Evolutionary conservation across 2,888 invertebrate species (phyloP), one percentile per base, ranked within the genome.

Genomic region (Drosophila koepferae): DNA sequence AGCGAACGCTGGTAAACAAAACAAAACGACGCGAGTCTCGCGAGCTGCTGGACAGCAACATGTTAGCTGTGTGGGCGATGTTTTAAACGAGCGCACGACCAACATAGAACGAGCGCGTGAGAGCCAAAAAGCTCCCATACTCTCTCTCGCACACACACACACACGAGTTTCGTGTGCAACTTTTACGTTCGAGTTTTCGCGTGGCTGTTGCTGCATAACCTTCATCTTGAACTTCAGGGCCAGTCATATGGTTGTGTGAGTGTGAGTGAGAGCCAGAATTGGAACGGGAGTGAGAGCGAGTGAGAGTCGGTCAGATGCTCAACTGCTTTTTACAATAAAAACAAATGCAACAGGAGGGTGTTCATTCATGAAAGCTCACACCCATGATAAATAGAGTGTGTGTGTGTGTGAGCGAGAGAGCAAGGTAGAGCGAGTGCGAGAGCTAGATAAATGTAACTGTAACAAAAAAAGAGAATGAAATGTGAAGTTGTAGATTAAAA

Each of bases 331-430:
- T 82, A 81, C 80, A 85, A 77, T 83, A 85, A 86, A 83, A 87
- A 87, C 89, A 86, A 86, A 90, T 88, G 88, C 88, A 89, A 89
- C 88, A 89, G 88, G 88, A 89, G 90, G 88, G 81, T 85, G 85
- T 80, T 87, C 89, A 86, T 86, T 89, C 87, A 86, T 89, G 79
- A 74, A 77, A 71, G 75, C 83, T 73, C 77, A 80, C 63, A 78
- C 73, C 69, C 72, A 43, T 20, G 41, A 62, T 38, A 54, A 64
- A 61, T 60, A 44, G 10, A 49, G 34, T 54, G 48, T 3, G 36
- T 46, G 36, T n/a, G 20, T 46, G 53, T 31, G 43, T 3, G 28
- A 6, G 20, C 10, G 23, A 31, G 51, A 31, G 40, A 23, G 40
- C 3, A 18, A 20, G 36, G n/a, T 51, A 6, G 23, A 3, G 46